Evolutionary conservation across 2,888 invertebrate species (phyloP).

Genomic region (Drosophila hamatofila): DNA sequence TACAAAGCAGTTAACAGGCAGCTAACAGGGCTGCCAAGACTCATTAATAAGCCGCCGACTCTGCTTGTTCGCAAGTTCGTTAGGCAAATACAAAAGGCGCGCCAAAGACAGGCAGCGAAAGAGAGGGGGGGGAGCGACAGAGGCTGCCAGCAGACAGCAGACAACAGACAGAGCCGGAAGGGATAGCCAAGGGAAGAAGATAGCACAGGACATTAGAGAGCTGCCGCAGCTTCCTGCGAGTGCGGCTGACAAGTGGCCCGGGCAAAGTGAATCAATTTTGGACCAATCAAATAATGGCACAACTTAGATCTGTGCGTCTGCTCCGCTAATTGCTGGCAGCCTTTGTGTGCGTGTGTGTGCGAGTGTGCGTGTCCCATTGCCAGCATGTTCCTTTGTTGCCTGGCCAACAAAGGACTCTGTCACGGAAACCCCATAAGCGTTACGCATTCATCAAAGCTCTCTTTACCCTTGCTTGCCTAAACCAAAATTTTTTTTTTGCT

Average conservation of each 20-base stretch:
- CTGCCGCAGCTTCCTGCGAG: slow-evolving; percentile 61
- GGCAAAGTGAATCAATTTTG: slow-evolving; percentile 59
- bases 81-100: slow-evolving; percentile 58
- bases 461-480: background rate
- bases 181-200: slow-evolving; percentile 7
- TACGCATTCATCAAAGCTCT: slow-evolving; percentile 42
- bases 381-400: slow-evolving; percentile 8
- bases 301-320: slow-evolving; percentile 38
- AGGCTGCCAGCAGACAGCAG: background rate
- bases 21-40: slow-evolving; percentile 7
- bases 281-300: slow-evolving; percentile 49
- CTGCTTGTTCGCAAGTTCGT: slow-evolving; percentile 51
- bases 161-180: slow-evolving; percentile 24
- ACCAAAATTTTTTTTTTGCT: slow-evolving; percentile 7
- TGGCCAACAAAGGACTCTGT: slow-evolving; percentile 28
- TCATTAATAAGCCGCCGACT: slow-evolving; percentile 47
- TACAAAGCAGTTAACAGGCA: background rate
- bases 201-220: slow-evolving; percentile 34
- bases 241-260: slow-evolving; percentile 67
- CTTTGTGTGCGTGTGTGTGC: background rate
- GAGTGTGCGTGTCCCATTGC: slow-evolving; percentile 3
- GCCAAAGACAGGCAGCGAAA: slow-evolving; percentile 1
- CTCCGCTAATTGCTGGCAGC: slow-evolving; percentile 47
- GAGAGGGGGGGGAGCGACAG: background rate
- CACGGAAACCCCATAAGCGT: slow-evolving; percentile 38